Conservation (phyloP, 2,888 invertebrate species). For the Stratiomys singularior region DNA sequence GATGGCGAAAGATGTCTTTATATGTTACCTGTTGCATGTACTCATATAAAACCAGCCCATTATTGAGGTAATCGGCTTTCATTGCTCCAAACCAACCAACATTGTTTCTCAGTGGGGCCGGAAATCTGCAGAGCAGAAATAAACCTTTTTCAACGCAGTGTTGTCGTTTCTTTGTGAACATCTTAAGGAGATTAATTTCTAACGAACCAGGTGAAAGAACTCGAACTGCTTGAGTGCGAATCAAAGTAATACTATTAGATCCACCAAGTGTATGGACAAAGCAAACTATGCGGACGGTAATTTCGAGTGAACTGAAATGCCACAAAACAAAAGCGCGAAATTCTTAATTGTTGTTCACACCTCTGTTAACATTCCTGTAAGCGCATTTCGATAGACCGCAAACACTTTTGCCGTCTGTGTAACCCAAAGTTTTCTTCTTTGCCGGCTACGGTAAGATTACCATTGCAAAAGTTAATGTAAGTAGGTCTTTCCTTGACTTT, state of each 20-base stretch:
- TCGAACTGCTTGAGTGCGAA: no score
- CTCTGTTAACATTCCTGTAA: background rate
- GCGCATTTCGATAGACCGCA: slow-evolving; percentile 2
- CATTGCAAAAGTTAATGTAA: slow-evolving; percentile 32
- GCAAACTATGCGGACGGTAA: no score
- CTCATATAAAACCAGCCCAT: slow-evolving; percentile 14
- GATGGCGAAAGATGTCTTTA: background rate
- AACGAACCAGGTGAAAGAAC: no score
- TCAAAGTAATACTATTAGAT: no score
- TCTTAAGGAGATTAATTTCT: no score
- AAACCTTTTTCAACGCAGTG: slow-evolving; percentile 6
- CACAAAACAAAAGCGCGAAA: background rate
- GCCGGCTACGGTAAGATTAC: background rate
- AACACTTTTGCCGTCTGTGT: slow-evolving; percentile 4
- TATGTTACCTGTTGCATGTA: slow-evolving; percentile 14
- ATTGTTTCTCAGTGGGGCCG: slow-evolving; percentile 19
- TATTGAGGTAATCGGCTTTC: slow-evolving; percentile 39
- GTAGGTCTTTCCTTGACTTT: slow-evolving; percentile 51
- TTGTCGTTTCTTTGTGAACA: background rate
- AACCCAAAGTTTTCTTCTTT: background rate
- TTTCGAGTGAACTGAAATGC: background rate
- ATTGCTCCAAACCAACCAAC: background rate
- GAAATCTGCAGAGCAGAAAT: background rate
- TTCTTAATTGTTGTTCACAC: background rate
- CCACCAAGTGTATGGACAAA: no score